These are phyloP conservation scores for Hartigia nigra DNA, from an alignment of 2,888 invertebrate species.

Conservation along the genomic window DNA sequence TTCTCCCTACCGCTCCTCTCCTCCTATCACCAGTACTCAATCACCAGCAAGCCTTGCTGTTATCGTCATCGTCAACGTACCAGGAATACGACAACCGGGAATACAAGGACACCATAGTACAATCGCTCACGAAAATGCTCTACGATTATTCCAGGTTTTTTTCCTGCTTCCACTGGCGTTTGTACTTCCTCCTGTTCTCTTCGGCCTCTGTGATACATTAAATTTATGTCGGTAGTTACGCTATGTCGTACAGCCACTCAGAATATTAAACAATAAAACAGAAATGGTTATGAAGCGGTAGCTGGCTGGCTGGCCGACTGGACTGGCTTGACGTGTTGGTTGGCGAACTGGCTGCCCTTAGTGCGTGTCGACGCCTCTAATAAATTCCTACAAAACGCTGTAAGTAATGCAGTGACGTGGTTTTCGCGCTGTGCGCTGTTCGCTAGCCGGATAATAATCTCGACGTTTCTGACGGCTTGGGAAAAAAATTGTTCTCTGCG, in stretches of 20 bases:
- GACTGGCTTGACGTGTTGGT: background rate
- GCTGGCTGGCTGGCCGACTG: background rate
- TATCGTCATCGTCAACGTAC: background rate
- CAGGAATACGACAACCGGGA: background rate
- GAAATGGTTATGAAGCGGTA: constrained; percentile 10
- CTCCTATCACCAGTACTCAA: background rate
- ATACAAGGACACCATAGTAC: background rate
- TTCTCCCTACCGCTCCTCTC: background rate
- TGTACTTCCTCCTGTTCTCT: background rate
- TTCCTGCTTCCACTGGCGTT: background rate
- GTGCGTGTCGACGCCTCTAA: constrained; percentile 16
- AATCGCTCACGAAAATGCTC: background rate
- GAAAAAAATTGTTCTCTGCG: background rate
- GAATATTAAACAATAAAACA: constrained; percentile 51
- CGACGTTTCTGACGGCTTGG: constrained; percentile 13
- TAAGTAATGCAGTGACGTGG: constrained; percentile 22
- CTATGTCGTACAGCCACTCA: constrained; percentile 37
- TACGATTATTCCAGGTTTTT: background rate
- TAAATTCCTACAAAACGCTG: constrained; percentile 31
- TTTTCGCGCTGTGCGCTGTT: constrained; percentile 23
- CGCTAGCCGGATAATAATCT: constrained; percentile 17
- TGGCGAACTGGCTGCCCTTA: background rate
- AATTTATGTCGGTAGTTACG: constrained; percentile 38
- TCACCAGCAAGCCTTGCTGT: background rate
- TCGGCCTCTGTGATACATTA: constrained; percentile 12